Evolutionary conservation across 2,888 invertebrate species (phyloP).

Genomic region (Leucophenga maculata): DNA sequence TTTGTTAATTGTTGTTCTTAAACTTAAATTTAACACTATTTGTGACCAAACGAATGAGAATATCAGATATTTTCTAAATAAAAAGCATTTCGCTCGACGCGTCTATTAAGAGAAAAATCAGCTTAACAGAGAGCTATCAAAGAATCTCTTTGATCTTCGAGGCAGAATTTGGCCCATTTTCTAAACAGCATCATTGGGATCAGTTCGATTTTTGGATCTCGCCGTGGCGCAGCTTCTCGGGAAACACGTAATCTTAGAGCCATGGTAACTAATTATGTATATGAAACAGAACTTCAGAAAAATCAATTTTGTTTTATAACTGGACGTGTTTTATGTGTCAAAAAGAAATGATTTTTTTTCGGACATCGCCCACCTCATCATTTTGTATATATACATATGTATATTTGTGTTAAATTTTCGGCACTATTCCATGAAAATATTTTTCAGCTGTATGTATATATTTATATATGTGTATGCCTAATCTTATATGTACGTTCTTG

Average conservation of each 20-base stretch:
- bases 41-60: too few species aligned
- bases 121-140: not conserved
- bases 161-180: conserved; percentile 53
- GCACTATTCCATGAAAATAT: not conserved
- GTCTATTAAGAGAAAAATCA: too few species aligned
- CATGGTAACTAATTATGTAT: conserved; percentile 61
- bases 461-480: conserved; percentile 30
- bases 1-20: not conserved
- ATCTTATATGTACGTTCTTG: conserved; percentile 26
- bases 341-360: conserved; percentile 17
- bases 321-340: conserved; percentile 38
- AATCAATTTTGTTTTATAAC: conserved; percentile 43
- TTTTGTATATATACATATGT: conserved; percentile 26
- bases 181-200: conserved; percentile 62
- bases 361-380: not conserved
- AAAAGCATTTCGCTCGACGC: too few species aligned
- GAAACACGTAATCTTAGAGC: conserved; percentile 58
- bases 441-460: conserved; percentile 23
- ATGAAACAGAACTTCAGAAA: conserved; percentile 32
- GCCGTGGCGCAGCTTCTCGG: conserved; percentile 67
- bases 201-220: conserved; percentile 68
- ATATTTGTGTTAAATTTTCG: not conserved
- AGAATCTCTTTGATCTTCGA: not conserved
- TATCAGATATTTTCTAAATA: too few species aligned
- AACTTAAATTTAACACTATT: not conserved